phyloP scores from a whole-genome alignment of 2,113 vertebrate species.

The Aptenodytes patagonicus region DNA sequence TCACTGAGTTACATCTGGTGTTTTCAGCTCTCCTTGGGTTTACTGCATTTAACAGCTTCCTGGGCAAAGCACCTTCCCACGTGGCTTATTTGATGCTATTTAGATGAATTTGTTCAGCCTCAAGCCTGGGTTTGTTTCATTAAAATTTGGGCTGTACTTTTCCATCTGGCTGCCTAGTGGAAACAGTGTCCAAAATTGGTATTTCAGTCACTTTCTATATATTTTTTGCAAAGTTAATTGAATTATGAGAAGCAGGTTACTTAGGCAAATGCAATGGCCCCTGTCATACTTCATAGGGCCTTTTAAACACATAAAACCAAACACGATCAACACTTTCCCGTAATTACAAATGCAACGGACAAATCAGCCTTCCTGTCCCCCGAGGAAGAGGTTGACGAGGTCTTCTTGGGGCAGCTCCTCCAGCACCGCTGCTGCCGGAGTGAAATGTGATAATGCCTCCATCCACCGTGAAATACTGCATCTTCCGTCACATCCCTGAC shows the following conservation, averaged over 20 bases:
- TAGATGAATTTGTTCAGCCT: not conserved
- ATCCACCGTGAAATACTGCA: not conserved
- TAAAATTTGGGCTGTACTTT: slow-evolving; percentile 4
- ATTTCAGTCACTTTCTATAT: not conserved
- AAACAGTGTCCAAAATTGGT: not conserved
- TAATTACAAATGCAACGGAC: not conserved
- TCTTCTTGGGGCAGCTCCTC: not conserved
- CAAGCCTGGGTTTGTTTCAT: not conserved
- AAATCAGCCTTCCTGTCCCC: not conserved
- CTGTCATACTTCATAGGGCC: not conserved
- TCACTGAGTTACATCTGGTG: not conserved
- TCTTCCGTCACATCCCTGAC: not conserved
- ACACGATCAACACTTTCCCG: not conserved
- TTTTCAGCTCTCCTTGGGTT: not conserved
- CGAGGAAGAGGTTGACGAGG: not conserved
- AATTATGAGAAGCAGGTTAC: not conserved
- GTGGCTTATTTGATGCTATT: not conserved
- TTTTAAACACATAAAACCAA: not conserved
- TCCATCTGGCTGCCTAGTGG: not conserved
- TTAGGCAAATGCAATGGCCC: not conserved
- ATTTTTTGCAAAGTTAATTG: not conserved
- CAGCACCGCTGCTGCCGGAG: not conserved
- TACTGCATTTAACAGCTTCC: not conserved
- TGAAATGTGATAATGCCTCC: not conserved
- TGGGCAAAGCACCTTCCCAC: not conserved